phyloP scores from a whole-genome alignment of 2,797 vertebrate species.

The Protosalanx chinensis region DNA sequence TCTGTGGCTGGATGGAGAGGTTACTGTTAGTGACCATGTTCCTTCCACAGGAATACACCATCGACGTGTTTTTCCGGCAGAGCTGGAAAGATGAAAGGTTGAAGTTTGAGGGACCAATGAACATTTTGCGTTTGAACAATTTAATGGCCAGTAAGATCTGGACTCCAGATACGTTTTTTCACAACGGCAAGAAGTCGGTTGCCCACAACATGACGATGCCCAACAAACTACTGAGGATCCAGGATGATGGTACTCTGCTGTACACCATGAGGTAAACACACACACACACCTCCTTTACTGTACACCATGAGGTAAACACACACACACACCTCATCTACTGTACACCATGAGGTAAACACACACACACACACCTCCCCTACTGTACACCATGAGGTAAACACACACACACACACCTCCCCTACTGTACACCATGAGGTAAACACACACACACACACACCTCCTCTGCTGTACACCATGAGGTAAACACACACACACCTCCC shows the following conservation, averaged over 20 bases:
- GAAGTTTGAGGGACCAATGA: constrained; percentile 96
- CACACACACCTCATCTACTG: too few relatives aligned
- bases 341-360: constrained; percentile 66
- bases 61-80: constrained; percentile 98
- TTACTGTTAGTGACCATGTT: not conserved
- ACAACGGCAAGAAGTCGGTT: constrained; percentile 97
- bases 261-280: constrained; percentile 91
- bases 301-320: not conserved
- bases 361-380: not conserved
- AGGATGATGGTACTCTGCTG: constrained; percentile 92
- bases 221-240: constrained; percentile 92
- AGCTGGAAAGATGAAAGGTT: constrained; percentile 96
- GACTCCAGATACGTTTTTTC: constrained; percentile 98
- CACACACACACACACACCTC: not conserved
- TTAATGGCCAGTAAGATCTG: constrained; percentile 99
- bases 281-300: not conserved
- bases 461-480: not conserved
- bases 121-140: constrained; percentile 94
- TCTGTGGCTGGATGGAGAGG: too few relatives aligned
- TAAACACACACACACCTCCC: not conserved
- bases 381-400: not conserved
- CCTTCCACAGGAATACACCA: constrained; percentile 88
- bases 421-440: not conserved
- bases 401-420: not conserved
- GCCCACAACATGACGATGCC: constrained; percentile 99